These are phyloP conservation scores for Hemichromis elongatus DNA, from an alignment of 2,113 vertebrate genomes.

Conservation along the genomic window DNA sequence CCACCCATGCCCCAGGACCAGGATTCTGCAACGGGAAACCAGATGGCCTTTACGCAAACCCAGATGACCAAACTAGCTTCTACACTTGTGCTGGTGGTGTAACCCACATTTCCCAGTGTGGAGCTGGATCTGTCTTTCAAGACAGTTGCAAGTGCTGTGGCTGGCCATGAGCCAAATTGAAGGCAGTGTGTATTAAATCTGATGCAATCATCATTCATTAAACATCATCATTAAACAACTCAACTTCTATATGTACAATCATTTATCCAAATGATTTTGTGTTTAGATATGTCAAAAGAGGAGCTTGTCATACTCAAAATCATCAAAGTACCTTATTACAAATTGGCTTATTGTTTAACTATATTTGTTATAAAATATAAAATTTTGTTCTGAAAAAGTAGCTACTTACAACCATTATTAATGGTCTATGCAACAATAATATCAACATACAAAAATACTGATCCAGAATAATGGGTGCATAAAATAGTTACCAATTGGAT, in stretches of 20 bases:
- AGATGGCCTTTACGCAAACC: slow-evolving; percentile 66
- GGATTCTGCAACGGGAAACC: slow-evolving; percentile 71
- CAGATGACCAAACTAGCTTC: slow-evolving; percentile 43
- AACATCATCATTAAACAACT: neutral
- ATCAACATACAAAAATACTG: too few relatives aligned
- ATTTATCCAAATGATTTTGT: neutral
- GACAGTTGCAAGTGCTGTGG: slow-evolving; percentile 67
- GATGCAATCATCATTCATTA: neutral
- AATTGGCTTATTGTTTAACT: neutral
- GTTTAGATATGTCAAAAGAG: too few relatives aligned
- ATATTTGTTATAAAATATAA: neutral
- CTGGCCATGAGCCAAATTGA: slow-evolving; percentile 60
- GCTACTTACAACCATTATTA: neutral
- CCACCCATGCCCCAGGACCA: slow-evolving; percentile 40
- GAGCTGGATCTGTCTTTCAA: slow-evolving; percentile 50
- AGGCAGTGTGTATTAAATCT: neutral
- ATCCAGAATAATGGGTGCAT: too few relatives aligned
- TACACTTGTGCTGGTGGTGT: slow-evolving; percentile 61
- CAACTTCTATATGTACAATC: neutral
- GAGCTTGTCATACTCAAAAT: too few relatives aligned
- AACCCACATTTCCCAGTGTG: slow-evolving; percentile 29
- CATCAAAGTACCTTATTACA: neutral
- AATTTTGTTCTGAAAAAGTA: neutral
- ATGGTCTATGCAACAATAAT: neutral
- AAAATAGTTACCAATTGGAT: too few relatives aligned